Conservation (phyloP, 2,888 invertebrate species). For the Epinotia demarniana region DNA sequence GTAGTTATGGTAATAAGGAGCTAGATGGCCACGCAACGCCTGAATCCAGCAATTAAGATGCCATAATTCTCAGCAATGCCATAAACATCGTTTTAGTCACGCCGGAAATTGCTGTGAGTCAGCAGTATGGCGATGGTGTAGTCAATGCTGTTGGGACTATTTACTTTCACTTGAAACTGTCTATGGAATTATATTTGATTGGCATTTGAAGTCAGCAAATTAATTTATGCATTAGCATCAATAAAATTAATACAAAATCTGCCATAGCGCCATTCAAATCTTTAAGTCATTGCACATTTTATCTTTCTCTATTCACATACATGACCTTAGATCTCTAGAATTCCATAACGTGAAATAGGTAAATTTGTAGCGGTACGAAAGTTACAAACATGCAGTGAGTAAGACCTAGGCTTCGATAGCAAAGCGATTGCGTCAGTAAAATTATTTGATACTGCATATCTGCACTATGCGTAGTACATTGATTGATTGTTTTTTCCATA, state of each 20-base stretch:
- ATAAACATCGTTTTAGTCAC: slow-evolving; percentile 34
- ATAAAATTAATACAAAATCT: slow-evolving; percentile 8
- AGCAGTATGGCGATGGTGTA: slow-evolving; percentile 21
- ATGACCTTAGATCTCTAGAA: no score
- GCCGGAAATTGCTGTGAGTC: slow-evolving; percentile 29
- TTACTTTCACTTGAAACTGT: slow-evolving; percentile 37
- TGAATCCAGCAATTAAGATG: slow-evolving; percentile 26
- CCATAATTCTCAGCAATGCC: slow-evolving; percentile 25
- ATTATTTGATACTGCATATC: slow-evolving; percentile 44
- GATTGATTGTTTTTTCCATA: background rate
- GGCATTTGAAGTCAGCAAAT: slow-evolving; percentile 16
- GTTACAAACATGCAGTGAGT: slow-evolving; percentile 5
- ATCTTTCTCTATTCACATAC: background rate
- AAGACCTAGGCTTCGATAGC: slow-evolving; percentile 20
- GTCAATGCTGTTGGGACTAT: slow-evolving; percentile 1
- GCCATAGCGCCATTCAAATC: background rate
- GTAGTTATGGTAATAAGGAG: slow-evolving; percentile 20
- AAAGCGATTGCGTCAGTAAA: slow-evolving; percentile 7
- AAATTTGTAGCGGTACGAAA: background rate
- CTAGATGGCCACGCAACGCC: background rate
- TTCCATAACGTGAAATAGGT: background rate
- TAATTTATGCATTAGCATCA: background rate
- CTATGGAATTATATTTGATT: slow-evolving; percentile 11
- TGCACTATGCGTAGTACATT: slow-evolving; percentile 45
- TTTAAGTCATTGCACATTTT: background rate